Base-by-base conservation (phyloP, 1,140 invertebrate genomes). In the Drosophila athabasca region DNA sequence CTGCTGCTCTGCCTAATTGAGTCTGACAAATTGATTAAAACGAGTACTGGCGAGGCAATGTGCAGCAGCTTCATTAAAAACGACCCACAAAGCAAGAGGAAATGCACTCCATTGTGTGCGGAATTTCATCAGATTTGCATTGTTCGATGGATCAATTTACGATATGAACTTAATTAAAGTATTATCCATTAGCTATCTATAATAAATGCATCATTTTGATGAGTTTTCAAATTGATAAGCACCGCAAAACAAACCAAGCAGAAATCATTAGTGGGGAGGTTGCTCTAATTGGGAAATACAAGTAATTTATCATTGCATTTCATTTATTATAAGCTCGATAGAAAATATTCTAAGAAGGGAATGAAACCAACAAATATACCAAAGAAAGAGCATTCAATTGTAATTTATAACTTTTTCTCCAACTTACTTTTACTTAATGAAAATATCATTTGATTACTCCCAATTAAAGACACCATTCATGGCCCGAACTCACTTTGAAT, bases 1-100 rank as follows among this genome's bases (percentile, higher is more conserved):
- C 52, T 19, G 51, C 39, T 29, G 48, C 70, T 15, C 39, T 29
- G 48, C 70, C n/a, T 74, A 58, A 65, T 65, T 58, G 48, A 52
- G 70, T 54, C 60, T 58, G 60, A 29, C 52, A 24, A 74, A 74
- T 74, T 74, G 71, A 74, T 74, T 74, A 65, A 74, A n/a, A n/a
- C n/a, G n/a, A n/a, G n/a, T 57, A 43, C n/a, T 29, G 17, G 17
- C 45, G 19, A n/a, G 54, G 43, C 35, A 39, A 39, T 69, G 51
- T 39, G 15, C 15, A 29, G 68, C 45, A 19, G 57, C 15, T 50
- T 57, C 66, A 69, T 57, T 69, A 19, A 39, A 44, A 39, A 43
- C 50, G 19, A n/a, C 57, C 44, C 13, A 60, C 26, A 31, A 48
- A 59, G 43, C 29, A 6, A 15, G 51, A 29, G 43, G 35, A 57